Evolutionary conservation across 1,140 invertebrate species (phyloP).

Genomic region (Zaprionus davidi): DNA sequence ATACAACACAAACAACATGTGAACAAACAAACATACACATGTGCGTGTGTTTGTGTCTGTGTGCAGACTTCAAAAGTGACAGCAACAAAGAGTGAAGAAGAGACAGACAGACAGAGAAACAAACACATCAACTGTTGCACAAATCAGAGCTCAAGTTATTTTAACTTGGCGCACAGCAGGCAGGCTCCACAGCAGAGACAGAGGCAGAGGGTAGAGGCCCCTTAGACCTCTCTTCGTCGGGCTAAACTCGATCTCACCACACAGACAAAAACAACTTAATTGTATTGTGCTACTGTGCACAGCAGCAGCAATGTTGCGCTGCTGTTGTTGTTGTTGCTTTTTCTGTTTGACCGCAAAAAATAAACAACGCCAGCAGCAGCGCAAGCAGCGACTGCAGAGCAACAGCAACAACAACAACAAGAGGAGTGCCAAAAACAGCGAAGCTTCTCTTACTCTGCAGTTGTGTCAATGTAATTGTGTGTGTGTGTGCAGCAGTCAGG

Average conservation of each 20-base stretch:
- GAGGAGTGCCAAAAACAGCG: slow-evolving; percentile 60
- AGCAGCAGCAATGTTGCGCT: slow-evolving; percentile 7
- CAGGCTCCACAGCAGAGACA: background rate
- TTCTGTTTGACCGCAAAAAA: slow-evolving; percentile 59
- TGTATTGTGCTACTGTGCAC: slow-evolving; percentile 74
- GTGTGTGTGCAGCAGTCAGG: background rate
- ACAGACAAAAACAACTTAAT: slow-evolving; percentile 75
- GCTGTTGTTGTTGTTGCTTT: background rate
- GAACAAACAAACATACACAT: background rate
- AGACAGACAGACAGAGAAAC: slow-evolving; percentile 19
- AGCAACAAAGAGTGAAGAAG: slow-evolving; percentile 8
- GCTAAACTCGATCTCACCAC: slow-evolving; percentile 34
- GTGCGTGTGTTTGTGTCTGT: slow-evolving; percentile 1
- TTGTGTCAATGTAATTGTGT: slow-evolving; percentile 35
- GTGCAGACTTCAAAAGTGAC: slow-evolving; percentile 30
- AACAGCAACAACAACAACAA: slow-evolving; percentile 48
- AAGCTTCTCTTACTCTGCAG: slow-evolving; percentile 27
- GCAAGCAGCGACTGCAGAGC: slow-evolving; percentile 17
- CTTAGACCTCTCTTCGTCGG: slow-evolving; percentile 21
- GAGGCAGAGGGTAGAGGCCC: background rate
- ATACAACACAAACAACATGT: slow-evolving; percentile 11
- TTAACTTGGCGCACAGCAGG: slow-evolving; percentile 42
- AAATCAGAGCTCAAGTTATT: slow-evolving; percentile 41
- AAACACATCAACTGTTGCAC: slow-evolving; percentile 32
- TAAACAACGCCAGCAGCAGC: slow-evolving; percentile 26